Base-by-base conservation (phyloP, 2,888 invertebrate species). In the Aromia moschata region DNA sequence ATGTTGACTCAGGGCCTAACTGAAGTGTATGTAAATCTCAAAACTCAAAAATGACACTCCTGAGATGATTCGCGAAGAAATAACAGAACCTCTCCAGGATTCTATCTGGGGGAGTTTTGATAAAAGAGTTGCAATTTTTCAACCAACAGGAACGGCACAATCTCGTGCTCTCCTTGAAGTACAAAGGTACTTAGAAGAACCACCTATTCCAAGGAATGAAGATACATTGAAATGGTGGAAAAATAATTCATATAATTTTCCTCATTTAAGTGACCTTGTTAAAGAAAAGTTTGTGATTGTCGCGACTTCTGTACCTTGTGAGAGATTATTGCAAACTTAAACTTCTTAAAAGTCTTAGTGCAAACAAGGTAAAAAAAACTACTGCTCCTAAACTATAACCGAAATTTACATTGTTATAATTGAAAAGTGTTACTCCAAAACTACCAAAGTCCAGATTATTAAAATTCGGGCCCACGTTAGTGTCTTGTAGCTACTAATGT, bases 211-310 rank as follows among this genome's bases (percentile, higher is more conserved):
- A 9, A 52, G 60, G 16, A 16, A 53, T 4, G 58, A 58, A 33
- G 54, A 62, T 45, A 58, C 60, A 10, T 30, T 67, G n/a, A 14
- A 43, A 5, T 67, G 62, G 67, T 67, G 62, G 62, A 64, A 45
- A 51, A 31, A 52, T n/a, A 55, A 67, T 44, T 1, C 58, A 2
- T 57, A 60, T 25, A 64, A 64, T 46, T 67, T 55, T 37, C 60
- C 62, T 3, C 10, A 60, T 45, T 38, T 65, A 16, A 47, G 41
- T 25, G 20, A 33, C 11, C 1, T 62, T n/a, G 55, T 60, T 9
- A 40, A 44, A 41, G 30, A 58, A 56, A 62, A 62, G 55, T 44
- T 62, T 41, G 16, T 56, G 4, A 41, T 53, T 11, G 56, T 58
- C 14, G 62, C 57, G 7, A 67, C 60, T 12, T 45, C 45, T 18